Conservation (phyloP, 2,888 invertebrate species). For the Callosobruchus maculatus region DNA sequence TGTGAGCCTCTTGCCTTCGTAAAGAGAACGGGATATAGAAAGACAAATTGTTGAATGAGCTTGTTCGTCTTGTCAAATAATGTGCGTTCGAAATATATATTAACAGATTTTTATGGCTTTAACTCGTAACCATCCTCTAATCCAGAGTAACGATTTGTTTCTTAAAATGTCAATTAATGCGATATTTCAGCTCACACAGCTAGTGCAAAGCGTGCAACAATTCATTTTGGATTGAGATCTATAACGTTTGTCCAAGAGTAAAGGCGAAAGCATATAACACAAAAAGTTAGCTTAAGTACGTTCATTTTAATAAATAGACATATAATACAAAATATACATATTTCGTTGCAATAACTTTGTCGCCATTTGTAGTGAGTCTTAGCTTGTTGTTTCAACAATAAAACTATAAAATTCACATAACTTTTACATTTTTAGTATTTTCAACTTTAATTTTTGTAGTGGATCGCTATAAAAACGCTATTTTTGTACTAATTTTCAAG, state of each 20-base stretch:
- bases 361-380: neutral
- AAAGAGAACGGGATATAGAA: too few relatives aligned
- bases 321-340: conserved; percentile 25
- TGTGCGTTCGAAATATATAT: too few relatives aligned
- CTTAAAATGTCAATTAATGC: conserved; percentile 11
- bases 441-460: too few relatives aligned
- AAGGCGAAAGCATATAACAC: conserved; percentile 25
- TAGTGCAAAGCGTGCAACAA: conserved; percentile 1
- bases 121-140: too few relatives aligned
- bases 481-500: too few relatives aligned
- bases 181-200: conserved; percentile 11
- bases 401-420: neutral
- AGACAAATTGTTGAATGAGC: too few relatives aligned
- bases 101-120: too few relatives aligned
- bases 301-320: conserved; percentile 22
- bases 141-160: too few relatives aligned
- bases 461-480: too few relatives aligned
- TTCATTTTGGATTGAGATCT: conserved; percentile 33
- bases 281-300: conserved; percentile 14
- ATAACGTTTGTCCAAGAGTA: conserved; percentile 25
- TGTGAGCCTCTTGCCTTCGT: too few relatives aligned
- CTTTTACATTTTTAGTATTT: neutral
- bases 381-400: neutral
- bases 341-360: neutral
- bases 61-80: too few relatives aligned